Evolutionary conservation across 2,888 invertebrate genomes (phyloP), one percentile per base, ranked within the genome.

Genomic region (Atherix ibis): DNA sequence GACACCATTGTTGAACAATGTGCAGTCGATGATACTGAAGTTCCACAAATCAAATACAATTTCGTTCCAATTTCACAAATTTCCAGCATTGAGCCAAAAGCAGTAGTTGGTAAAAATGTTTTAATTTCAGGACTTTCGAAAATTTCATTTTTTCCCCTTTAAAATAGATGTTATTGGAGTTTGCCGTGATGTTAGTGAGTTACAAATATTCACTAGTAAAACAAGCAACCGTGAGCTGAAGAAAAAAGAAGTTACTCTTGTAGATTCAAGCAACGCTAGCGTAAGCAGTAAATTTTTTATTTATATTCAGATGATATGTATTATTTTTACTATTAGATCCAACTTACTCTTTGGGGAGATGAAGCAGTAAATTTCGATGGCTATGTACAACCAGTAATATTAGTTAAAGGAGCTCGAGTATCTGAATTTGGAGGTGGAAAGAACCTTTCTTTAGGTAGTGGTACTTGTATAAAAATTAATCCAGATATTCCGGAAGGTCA

Each of bases 401-500:
- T 85, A 13, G 68, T 85, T 2, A 95, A 94, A 66, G 80, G 81
- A 4, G 87, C 75, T 0, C 73, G 75, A 16, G 64, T 98, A 4
- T 71, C 77, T 0, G 97, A 97, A 62, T 98, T 84, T 59, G 80
- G 78, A 40, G 84, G 89, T 28, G 77, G 78, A 38, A 84, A 82
- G 56, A 74, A 66, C 16, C 48, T 84, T 18, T 72, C 73, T 2
- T 62, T 71, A 38, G 46, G 73, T 1, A 54, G 59, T 10, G 69
- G 75, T 16, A 70, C 76, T 6, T 64, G 71, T 44, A 35, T 91
- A 37, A 73, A 84, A 44, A 53, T 83, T 5, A 88, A 95, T 65
- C 95, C 97, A 0, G 92, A 95, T 53, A 66, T 91, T 18, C 71
- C 76, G 0, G 89, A 89, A 50, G 82, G 89, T 2, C 83, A 89